Conservation (phyloP, 2,113 vertebrate species). For the Zosterops hypoxanthus region DNA sequence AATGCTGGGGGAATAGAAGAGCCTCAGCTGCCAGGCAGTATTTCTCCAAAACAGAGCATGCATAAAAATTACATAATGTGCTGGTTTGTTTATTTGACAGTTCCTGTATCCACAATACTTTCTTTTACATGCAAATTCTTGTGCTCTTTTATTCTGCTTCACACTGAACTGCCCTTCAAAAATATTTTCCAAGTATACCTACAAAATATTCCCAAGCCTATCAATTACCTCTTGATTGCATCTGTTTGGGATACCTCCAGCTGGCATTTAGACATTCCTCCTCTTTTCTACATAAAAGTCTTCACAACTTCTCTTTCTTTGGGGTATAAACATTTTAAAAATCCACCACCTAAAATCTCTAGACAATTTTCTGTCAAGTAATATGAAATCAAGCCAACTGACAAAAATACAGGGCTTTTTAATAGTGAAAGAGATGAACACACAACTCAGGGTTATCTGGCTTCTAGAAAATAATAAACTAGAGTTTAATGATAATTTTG, state of each 20-base stretch:
- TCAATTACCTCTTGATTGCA: neutral
- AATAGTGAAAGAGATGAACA: neutral
- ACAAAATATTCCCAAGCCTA: neutral
- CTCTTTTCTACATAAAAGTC: neutral
- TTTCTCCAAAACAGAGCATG: conserved; percentile 4
- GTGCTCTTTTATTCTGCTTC: neutral
- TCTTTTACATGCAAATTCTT: neutral
- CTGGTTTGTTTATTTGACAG: neutral
- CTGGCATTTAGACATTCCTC: neutral
- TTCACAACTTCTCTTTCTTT: neutral
- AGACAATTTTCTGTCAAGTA: neutral
- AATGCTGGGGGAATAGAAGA: neutral
- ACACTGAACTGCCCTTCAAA: neutral
- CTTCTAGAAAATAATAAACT: neutral
- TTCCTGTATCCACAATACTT: neutral
- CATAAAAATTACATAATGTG: conserved; percentile 10
- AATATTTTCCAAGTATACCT: neutral
- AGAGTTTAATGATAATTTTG: neutral
- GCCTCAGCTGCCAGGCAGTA: conserved; percentile 10
- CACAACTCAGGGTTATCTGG: neutral
- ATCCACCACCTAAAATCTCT: neutral
- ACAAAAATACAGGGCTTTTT: neutral
- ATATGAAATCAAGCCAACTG: neutral
- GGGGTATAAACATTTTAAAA: neutral
- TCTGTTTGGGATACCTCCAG: neutral